phyloP scores from a whole-genome alignment of 2,888 invertebrate genomes.

The Frankliniella fusca region DNA sequence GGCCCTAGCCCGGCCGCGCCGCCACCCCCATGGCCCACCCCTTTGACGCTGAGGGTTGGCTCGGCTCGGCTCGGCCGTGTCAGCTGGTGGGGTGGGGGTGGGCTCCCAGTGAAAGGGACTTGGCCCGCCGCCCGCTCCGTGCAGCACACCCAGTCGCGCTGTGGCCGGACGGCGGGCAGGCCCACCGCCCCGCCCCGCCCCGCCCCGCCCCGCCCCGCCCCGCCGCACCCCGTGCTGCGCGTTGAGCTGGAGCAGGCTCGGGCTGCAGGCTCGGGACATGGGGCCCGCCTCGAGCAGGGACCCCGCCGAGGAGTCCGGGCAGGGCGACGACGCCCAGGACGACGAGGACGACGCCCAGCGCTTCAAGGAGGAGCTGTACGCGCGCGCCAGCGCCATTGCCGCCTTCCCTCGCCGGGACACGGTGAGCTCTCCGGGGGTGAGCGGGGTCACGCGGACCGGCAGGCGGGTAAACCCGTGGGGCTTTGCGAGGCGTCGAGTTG shows the following conservation, averaged over 20 bases:
- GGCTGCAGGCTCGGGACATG: neutral
- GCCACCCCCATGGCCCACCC: neutral
- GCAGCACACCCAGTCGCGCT: neutral
- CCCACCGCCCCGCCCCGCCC: neutral
- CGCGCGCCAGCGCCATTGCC: neutral
- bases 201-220: neutral
- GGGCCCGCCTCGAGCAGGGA: slow-evolving; percentile 16
- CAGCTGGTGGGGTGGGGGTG: slow-evolving; percentile 5
- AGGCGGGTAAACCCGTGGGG: neutral
- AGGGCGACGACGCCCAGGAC: neutral
- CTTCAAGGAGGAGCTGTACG: slow-evolving; percentile 16
- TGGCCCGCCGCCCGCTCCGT: neutral
- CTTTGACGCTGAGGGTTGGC: neutral
- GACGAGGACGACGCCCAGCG: neutral
- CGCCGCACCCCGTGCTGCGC: neutral
- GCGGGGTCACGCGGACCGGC: neutral
- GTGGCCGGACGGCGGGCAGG: slow-evolving; percentile 5
- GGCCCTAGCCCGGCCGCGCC: neutral
- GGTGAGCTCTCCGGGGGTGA: neutral
- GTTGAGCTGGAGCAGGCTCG: neutral
- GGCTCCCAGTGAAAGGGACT: slow-evolving; percentile 11
- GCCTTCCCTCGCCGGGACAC: neutral
- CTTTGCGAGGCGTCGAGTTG: no score
- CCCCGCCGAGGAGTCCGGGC: slow-evolving; percentile 13
- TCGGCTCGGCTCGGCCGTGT: neutral